Evolutionary conservation across 2,888 invertebrate genomes (phyloP).

Genomic region (Orthonevra nobilis): DNA sequence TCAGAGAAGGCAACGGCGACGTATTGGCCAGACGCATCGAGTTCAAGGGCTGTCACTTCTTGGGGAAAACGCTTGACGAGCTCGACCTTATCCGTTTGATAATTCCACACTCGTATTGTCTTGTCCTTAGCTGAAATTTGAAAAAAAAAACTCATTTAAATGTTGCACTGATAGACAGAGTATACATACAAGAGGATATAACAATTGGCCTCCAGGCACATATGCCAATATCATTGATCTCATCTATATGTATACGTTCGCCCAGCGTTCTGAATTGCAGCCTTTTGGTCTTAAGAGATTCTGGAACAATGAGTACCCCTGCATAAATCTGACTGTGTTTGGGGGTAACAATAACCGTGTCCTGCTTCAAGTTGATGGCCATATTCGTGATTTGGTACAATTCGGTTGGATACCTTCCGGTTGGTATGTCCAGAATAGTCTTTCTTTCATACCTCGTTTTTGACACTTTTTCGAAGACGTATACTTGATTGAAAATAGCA

Average conservation of each 20-base stretch:
- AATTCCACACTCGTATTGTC: slow-evolving; percentile 95
- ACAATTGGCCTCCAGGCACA: slow-evolving; percentile 95
- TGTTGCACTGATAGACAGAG: background rate
- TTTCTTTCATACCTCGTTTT: slow-evolving; percentile 86
- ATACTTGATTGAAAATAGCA: slow-evolving; percentile 87
- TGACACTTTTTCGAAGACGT: slow-evolving; percentile 90
- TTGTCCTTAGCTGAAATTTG: slow-evolving; percentile 86
- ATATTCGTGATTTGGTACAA: slow-evolving; percentile 78
- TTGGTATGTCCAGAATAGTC: slow-evolving; percentile 82
- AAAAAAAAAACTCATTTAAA: slow-evolving; percentile 73
- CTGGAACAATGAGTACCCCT: slow-evolving; percentile 84
- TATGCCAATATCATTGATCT: slow-evolving; percentile 89
- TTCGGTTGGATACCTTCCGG: slow-evolving; percentile 74
- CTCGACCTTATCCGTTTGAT: slow-evolving; percentile 90
- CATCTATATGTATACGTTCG: slow-evolving; percentile 89
- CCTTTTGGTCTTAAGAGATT: slow-evolving; percentile 81
- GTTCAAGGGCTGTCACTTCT: slow-evolving; percentile 84
- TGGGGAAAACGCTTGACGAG: slow-evolving; percentile 91
- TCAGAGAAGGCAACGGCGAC: slow-evolving; percentile 94
- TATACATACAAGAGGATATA: slow-evolving; percentile 84
- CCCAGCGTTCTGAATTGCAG: slow-evolving; percentile 85
- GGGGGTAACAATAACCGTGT: slow-evolving; percentile 83
- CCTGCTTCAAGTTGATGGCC: slow-evolving; percentile 78
- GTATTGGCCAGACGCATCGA: slow-evolving; percentile 91
- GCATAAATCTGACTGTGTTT: slow-evolving; percentile 86